These are phyloP conservation scores for Seira ritae DNA, from an alignment of 2,888 invertebrate genomes.

Conservation along the genomic window DNA sequence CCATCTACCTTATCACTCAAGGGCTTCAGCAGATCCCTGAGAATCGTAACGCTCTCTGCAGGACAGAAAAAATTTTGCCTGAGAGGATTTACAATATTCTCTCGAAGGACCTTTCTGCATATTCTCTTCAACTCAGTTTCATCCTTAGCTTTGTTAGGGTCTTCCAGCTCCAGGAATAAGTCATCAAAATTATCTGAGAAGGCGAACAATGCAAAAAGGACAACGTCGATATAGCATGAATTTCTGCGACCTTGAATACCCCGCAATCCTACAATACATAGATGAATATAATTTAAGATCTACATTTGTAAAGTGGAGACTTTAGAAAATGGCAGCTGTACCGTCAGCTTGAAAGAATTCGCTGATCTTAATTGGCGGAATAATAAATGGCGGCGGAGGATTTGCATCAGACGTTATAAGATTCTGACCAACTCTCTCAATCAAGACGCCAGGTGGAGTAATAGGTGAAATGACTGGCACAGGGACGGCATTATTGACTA, in stretches of 20 bases:
- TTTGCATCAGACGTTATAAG: conserved; percentile 7
- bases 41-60: conserved; percentile 58
- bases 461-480: neutral
- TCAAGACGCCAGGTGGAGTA: neutral
- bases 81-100: conserved; percentile 66
- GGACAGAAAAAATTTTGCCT: conserved; percentile 65
- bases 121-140: conserved; percentile 56
- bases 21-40: conserved; percentile 61
- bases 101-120: conserved; percentile 54
- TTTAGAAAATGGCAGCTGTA: conserved; percentile 28
- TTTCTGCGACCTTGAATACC: conserved; percentile 67
- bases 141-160: conserved; percentile 30
- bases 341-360: conserved; percentile 65
- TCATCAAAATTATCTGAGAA: conserved; percentile 65
- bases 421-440: neutral
- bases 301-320: too few relatives aligned
- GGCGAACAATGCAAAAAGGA: conserved; percentile 65
- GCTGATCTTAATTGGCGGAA: conserved; percentile 64
- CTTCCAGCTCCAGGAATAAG: conserved; percentile 51
- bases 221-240: conserved; percentile 67
- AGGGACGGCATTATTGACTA: neutral
- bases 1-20: conserved; percentile 67
- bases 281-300: too few relatives aligned
- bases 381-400: conserved; percentile 61
- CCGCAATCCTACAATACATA: conserved; percentile 46